Evolutionary conservation across 2,113 vertebrate species (phyloP), one percentile per base, ranked within the genome.

Genomic region (Nibea coibor): DNA sequence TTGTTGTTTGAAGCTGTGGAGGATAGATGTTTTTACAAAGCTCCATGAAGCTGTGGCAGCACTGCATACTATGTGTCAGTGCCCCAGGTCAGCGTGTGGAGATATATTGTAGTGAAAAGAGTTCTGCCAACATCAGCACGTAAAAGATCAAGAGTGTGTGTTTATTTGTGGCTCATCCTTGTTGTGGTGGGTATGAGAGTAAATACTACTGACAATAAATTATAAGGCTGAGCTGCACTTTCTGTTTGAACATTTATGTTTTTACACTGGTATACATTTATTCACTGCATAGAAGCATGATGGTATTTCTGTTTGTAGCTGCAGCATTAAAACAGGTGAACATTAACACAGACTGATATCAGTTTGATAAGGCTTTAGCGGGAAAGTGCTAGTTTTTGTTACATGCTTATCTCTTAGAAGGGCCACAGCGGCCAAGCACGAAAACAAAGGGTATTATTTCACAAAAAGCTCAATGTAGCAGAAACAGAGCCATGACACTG

Each of bases 61-160:
- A 12, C 35, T 54, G 70, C 31, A 67, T 2, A 15, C 16, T 75
- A 39, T 53, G 54, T 31, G 48, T 63, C 69, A 42, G 7, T 54
- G 71, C 58, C 48, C 31, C 45, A 66, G 75, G 80, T 75, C 72
- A 72, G 68, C 43, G 50, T 64, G 53, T 20, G 43, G 11, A 63
- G 69, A 78, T 70, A 74, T 58, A 59, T 15, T 26, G 56, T 62
- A 48, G 19, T 45, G 42, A 50, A 42, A 56, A 16, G 3, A 51
- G 31, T 71, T 80, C 48, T 87, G 75, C 53, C 45, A 35, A 58
- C 78, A 70, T 84, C 73, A 61, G 81, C 73, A 70, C 2, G 2
- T 53, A 45, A 17, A 70, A 61, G 50, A 65, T 68, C 50, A 70
- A 69, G 31, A 16, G 20, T 62, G 53, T 71, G 56, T 50, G 22